Conservation (phyloP, 2,797 vertebrate genomes). For the Anguilla marmorata region DNA sequence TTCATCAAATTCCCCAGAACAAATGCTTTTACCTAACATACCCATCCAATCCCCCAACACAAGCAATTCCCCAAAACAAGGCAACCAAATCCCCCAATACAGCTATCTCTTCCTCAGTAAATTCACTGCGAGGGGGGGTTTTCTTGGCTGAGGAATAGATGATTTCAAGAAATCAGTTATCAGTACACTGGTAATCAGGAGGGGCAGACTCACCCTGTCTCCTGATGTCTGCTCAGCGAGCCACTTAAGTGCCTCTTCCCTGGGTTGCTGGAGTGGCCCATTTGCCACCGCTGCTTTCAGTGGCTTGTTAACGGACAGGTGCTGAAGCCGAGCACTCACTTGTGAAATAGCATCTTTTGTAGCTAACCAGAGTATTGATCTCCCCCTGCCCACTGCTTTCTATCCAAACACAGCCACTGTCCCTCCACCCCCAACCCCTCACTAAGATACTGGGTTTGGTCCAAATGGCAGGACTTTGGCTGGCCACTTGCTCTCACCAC, state of each 20-base stretch:
- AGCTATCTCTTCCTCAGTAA: constrained; percentile 38
- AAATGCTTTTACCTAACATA: background rate
- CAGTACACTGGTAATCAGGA: constrained; percentile 65
- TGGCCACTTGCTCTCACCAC: constrained; percentile 67
- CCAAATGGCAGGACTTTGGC: constrained; percentile 62
- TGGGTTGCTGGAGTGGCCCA: constrained; percentile 76
- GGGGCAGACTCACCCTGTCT: constrained; percentile 34
- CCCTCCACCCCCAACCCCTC: background rate
- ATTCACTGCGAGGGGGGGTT: background rate
- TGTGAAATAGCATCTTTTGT: constrained; percentile 97
- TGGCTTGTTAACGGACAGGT: constrained; percentile 89
- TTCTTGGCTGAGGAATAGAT: constrained; percentile 47
- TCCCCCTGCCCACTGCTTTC: constrained; percentile 57
- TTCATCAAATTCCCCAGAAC: background rate
- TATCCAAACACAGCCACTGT: constrained; percentile 11
- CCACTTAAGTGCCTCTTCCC: constrained; percentile 76
- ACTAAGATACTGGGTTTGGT: background rate
- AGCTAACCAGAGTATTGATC: constrained; percentile 92
- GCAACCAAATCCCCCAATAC: constrained; percentile 45
- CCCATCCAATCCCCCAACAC: constrained; percentile 37
- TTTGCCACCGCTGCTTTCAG: constrained; percentile 78
- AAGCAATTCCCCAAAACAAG: background rate
- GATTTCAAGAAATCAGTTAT: constrained; percentile 61
- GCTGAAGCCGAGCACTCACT: constrained; percentile 80
- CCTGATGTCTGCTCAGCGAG: constrained; percentile 67